A percentile compares a stretch with the other conserved stretches of the same genome.
Conservation (phyloP, 1,140 invertebrate species). For the Meloidogyne floridensis region DNA sequence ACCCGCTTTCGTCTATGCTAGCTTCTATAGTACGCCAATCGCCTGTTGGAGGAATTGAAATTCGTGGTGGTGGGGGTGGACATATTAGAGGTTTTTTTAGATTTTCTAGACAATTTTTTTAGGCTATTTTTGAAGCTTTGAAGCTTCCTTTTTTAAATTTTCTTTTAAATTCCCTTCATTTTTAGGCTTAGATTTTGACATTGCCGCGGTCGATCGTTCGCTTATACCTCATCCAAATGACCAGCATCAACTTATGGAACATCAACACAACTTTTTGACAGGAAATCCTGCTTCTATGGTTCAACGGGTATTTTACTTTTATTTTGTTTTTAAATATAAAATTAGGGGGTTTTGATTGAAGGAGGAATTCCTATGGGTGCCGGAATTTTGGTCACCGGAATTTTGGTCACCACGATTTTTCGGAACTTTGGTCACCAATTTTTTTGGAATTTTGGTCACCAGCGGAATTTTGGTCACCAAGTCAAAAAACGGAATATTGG, state of each 20-base stretch:
- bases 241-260: slow-evolving; percentile 8
- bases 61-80: not conserved
- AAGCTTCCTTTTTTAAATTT: no score
- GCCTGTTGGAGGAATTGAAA: not conserved
- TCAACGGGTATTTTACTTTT: slow-evolving; percentile 6
- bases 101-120: no score
- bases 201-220: slow-evolving; percentile 12
- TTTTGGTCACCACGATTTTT: no score
- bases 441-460: no score
- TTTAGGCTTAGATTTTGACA: not conserved
- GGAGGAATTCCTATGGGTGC: no score
- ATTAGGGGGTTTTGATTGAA: no score
- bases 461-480: no score
- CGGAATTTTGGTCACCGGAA: no score
- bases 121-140: not conserved
- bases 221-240: slow-evolving; percentile 29
- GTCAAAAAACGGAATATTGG: no score
- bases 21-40: slow-evolving; percentile 28
- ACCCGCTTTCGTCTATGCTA: slow-evolving; percentile 26
- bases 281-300: slow-evolving; percentile 27
- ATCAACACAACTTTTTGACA: not conserved
- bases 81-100: slow-evolving; percentile 10
- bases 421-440: no score
- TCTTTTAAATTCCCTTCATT: no score
- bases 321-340: not conserved